Evolutionary conservation across 2,113 vertebrate genomes (phyloP), one percentile per base, ranked within the genome.

Genomic region (Tragulus kanchil): DNA sequence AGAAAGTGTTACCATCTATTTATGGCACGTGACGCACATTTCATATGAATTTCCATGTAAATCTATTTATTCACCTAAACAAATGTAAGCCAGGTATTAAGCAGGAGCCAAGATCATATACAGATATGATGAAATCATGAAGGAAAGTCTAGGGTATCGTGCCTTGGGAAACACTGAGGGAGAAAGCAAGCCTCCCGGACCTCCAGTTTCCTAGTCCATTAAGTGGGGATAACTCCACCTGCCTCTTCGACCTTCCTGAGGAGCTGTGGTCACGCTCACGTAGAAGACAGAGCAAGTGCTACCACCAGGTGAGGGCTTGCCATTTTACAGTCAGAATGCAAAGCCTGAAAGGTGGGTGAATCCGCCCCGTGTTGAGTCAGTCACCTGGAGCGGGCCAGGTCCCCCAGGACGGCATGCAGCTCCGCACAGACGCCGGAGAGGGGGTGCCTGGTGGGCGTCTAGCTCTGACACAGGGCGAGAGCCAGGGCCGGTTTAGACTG

Each of bases 391-490:
- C 58, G 26, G 17, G 21, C 56, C 13, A 42, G 45, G 13, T 52
- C 10, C 19, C n/a, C 28, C 56, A 25, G 48, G 65, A 1, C 9
- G 13, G 36, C 28, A 0, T 2, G 56, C 6, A 16, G 73, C 59
- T 48, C 52, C 17, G 75, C 9, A 9, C 36, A 42, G 11, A 73
- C 50, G 45, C 50, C 4, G 16, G 16, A 36, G 36, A 36, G 42
- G 52, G 8, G 45, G 26, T 10, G 0, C 25, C 56, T 3, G 1
- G 25, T 0, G 6, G 75, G 25, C 16, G 6, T 28, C 11, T 4
- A 11, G n/a, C 67, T 56, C 61, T 13, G 0, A n/a, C 3, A 1
- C 10, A 59, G 78, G 1, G 15, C 23, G 6, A 52, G 31, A 2
- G 14, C 28, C 26, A 16, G 11, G 31, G 17, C 52, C 28, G n/a